Conservation (phyloP, 2,888 invertebrate genomes). For the Chamaedrilus cognettii region DNA sequence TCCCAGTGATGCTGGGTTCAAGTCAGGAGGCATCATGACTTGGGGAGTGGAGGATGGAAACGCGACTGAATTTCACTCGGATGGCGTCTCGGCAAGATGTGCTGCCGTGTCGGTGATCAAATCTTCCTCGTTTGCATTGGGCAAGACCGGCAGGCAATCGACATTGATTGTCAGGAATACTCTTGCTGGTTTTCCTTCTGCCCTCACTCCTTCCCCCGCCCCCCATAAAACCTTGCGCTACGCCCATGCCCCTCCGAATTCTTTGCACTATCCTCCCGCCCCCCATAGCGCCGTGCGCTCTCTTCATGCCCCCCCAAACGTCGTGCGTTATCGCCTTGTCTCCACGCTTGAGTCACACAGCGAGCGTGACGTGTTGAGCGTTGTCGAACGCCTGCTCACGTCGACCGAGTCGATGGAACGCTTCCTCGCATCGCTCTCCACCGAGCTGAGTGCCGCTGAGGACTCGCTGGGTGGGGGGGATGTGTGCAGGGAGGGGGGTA, state of each 20-base stretch:
- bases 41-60: too few relatives aligned
- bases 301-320: background rate
- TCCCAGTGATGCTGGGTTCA: background rate
- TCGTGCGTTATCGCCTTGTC: too few relatives aligned
- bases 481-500: background rate
- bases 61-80: too few relatives aligned
- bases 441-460: slow-evolving; percentile 20
- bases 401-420: slow-evolving; percentile 30
- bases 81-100: too few relatives aligned
- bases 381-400: slow-evolving; percentile 26
- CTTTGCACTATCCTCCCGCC: background rate
- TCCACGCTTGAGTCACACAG: slow-evolving; percentile 2
- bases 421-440: slow-evolving; percentile 27
- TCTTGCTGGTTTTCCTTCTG: too few relatives aligned
- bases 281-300: too few relatives aligned
- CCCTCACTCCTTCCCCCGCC: too few relatives aligned
- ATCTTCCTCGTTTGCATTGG: too few relatives aligned
- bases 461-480: background rate
- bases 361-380: slow-evolving; percentile 13
- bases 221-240: background rate
- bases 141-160: too few relatives aligned
- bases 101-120: too few relatives aligned
- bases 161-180: too few relatives aligned
- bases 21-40: too few relatives aligned
- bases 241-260: background rate